Base-by-base conservation (phyloP, 2,113 vertebrate genomes). In the Tichodroma muraria region DNA sequence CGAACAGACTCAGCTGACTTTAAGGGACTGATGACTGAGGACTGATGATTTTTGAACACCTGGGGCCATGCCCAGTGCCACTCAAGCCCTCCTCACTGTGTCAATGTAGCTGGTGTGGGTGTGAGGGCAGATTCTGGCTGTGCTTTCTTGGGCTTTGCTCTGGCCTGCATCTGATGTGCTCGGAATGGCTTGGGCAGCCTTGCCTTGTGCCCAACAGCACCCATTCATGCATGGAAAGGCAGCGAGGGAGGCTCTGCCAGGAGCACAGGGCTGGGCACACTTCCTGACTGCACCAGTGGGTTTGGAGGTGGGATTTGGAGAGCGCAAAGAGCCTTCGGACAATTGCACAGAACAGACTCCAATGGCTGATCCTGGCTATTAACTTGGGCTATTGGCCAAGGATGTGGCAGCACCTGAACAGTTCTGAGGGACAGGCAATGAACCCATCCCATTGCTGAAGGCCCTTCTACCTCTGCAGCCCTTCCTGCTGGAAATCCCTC, bases 101-200 rank as follows among this genome's bases (percentile, higher is more conserved):
- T 28, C 53, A 60, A 2, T 11, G 6, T 4, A 44, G 57, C 33
- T 60, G 68, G 35, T 44, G 31, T 40, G 68, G 28, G 23, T 37
- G 23, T 0, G 9, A 88, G 77, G 38, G 76, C 76, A 88, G 80
- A n/a, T 40, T 22, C 6, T 49, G 66, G 25, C 44, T 37, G 31
- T 68, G n/a, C 25, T 44, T n/a, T n/a, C n/a, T n/a, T 0, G 2
- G 25, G 57, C 35, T 64, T 64, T 2, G 5, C 61, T 91, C 25
- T n/a, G 61, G 49, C 31, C 30, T 24, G 4, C 47, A 68, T 52
- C 50, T 0, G 0, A 23, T 18, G 68, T 2, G 4, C 53, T 30
- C 50, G 82, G 70, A 60, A 52, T 3, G 3, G 31, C 45, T 57
- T 2, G 3, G 54, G 45, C 50, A 89, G 59, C n/a, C 37, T 37